These are phyloP conservation scores for Crioceris asparagi DNA, from an alignment of 2,888 invertebrate species.

Conservation along the genomic window DNA sequence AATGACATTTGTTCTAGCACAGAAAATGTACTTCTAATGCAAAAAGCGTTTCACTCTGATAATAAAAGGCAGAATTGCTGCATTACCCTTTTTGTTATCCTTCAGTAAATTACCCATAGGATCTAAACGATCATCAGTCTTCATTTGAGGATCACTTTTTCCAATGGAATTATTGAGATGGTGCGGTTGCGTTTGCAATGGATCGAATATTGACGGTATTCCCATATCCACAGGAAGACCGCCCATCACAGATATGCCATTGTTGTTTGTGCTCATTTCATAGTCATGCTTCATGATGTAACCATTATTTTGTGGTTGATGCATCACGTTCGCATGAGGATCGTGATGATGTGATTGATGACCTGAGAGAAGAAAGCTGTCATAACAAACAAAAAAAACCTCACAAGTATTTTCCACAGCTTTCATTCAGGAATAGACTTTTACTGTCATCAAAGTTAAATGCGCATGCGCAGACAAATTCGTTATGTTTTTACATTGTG, in stretches of 20 bases:
- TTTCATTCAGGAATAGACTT: too few species aligned
- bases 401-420: too few species aligned
- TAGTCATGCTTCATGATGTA: slow-evolving; percentile 41
- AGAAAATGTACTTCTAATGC: too few species aligned
- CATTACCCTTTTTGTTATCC: slow-evolving; percentile 56
- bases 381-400: too few species aligned
- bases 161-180: slow-evolving; percentile 44
- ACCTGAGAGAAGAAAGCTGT: too few species aligned
- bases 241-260: slow-evolving; percentile 41
- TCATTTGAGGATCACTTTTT: slow-evolving; percentile 46
- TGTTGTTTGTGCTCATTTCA: slow-evolving; percentile 33
- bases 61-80: too few species aligned
- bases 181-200: slow-evolving; percentile 44
- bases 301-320: slow-evolving; percentile 37
- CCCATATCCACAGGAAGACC: slow-evolving; percentile 43
- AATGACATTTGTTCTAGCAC: too few species aligned
- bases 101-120: slow-evolving; percentile 35
- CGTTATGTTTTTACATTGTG: too few species aligned
- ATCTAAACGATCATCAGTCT: slow-evolving; percentile 48
- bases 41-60: too few species aligned
- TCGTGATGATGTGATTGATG: too few species aligned
- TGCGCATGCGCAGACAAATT: too few species aligned
- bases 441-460: too few species aligned
- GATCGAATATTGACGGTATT: slow-evolving; percentile 56
- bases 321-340: slow-evolving; percentile 5